Base-by-base conservation (phyloP, 2,888 invertebrate species). In the Himalopsyche anomala region DNA sequence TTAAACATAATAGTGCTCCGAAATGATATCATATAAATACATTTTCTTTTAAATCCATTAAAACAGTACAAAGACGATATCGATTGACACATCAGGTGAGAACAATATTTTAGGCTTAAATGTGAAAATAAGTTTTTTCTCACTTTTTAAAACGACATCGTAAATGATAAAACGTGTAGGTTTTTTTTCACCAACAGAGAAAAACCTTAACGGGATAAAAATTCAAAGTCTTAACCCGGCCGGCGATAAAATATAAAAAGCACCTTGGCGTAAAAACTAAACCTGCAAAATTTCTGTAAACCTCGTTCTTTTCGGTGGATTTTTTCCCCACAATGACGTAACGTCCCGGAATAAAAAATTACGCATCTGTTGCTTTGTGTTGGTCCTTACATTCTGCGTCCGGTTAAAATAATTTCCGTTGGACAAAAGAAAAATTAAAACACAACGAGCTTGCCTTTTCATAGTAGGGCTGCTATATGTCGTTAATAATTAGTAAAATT, bases 201-300 rank as follows among this genome's bases (percentile, higher is more conserved):
- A 85, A 85, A 85, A 85, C 56, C 54, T 80, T 84, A 80, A 84
- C 56, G 81, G 81, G 62, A 62, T 62, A 62, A 62, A 62, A 62
- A 62, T 62, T 62, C 62, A 62, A 62, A 62, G 62, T 62, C 62
- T 62, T 62, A 62, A 19, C 62, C 62, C 62, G 62, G 62, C n/a
- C 6, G 19, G 62, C 62, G 62, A 62, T 62, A 62, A 62, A 62
- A 62, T 62, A 62, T 62, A 62, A 62, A 62, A 62, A 62, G 62
- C 62, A 62, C 62, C 62, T 62, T 62, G 62, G 62, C 62, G 19
- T 62, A 62, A 62, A 51, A 62, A 62, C 19, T 62, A 62, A 62
- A 62, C 62, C 62, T 62, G 62, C 28, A 62, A 62, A 62, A 19
- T 62, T 62, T 62, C 62, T 62, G 62, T 62, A 62, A 62, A 62